Percentiles rank a stretch among this genome's conserved stretches.
phyloP scores from a whole-genome alignment of 2,113 vertebrate species.

The Vidua macroura region DNA sequence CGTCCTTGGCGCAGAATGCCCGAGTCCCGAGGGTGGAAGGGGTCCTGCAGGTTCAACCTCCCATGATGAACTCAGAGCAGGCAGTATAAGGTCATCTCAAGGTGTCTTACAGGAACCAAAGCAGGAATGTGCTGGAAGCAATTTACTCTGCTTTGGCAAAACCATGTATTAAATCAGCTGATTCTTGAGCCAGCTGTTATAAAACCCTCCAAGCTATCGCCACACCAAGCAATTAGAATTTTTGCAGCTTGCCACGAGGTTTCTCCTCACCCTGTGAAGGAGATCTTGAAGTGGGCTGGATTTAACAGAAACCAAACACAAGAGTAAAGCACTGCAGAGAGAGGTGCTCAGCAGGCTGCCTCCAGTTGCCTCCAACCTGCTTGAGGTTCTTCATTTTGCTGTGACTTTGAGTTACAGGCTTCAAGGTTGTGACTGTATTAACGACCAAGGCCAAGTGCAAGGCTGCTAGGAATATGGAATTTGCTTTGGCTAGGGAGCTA shows the following conservation, averaged over 20 bases:
- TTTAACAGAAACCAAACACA: not conserved
- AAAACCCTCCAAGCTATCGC: not conserved
- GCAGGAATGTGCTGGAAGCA: conserved; percentile 17
- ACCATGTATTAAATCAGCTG: not conserved
- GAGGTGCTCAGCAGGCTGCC: not conserved
- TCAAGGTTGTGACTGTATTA: not conserved
- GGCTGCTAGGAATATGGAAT: not conserved
- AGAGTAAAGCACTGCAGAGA: not conserved
- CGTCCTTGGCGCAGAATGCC: not conserved
- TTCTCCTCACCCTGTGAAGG: not conserved
- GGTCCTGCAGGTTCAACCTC: not conserved
- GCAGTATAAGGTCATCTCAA: not conserved
- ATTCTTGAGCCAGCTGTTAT: not conserved
- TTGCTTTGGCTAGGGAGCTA: not conserved
- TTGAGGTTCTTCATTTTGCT: not conserved
- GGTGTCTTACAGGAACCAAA: not conserved
- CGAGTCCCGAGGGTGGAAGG: not conserved
- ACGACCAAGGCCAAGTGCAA: not conserved
- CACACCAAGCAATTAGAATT: not conserved
- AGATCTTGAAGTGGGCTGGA: not conserved
- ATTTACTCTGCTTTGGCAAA: conserved; percentile 14
- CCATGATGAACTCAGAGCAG: not conserved
- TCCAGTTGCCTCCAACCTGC: not conserved
- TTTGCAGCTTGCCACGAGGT: not conserved
- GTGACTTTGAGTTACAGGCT: not conserved